A percentile compares a stretch with the other conserved stretches of the same genome.
These are phyloP conservation scores for Blennius ocellaris DNA, from an alignment of 2,113 vertebrate genomes.

Conservation along the genomic window DNA sequence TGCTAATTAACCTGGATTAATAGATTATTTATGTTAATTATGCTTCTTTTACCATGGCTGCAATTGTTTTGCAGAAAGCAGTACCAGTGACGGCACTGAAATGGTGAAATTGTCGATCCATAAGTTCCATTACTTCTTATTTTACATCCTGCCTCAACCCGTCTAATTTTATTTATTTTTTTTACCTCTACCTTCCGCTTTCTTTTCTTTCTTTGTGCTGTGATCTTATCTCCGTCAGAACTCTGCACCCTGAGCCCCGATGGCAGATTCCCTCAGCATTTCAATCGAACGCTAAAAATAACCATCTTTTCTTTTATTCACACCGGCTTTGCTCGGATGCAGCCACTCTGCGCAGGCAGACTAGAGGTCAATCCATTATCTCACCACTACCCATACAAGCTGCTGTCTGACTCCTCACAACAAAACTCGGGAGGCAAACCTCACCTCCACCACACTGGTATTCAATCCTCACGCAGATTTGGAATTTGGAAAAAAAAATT, in stretches of 20 bases:
- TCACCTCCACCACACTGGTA: conserved; percentile 27
- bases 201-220: conserved; percentile 38
- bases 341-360: conserved; percentile 80
- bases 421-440: conserved; percentile 38
- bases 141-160: conserved; percentile 24
- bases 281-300: conserved; percentile 88
- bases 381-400: conserved; percentile 81
- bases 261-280: conserved; percentile 77
- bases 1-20: conserved; percentile 84
- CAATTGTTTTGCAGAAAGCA: conserved; percentile 59
- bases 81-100: conserved; percentile 7
- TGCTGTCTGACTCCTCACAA: conserved; percentile 83
- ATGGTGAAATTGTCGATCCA: conserved; percentile 32
- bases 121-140: conserved; percentile 25
- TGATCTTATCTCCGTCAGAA: conserved; percentile 65
- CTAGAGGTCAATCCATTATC: conserved; percentile 89
- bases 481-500: no score
- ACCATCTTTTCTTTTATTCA: conserved; percentile 85
- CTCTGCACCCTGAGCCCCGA: conserved; percentile 53
- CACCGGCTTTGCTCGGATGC: conserved; percentile 85
- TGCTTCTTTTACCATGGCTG: conserved; percentile 53
- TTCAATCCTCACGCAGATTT: conserved; percentile 24
- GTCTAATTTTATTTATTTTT: conserved; percentile 7
- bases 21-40: conserved; percentile 81
- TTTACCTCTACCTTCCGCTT: conserved; percentile 39